Evolutionary conservation across 2,888 invertebrate genomes (phyloP).

Genomic region (Scotopteryx bipunctaria): DNA sequence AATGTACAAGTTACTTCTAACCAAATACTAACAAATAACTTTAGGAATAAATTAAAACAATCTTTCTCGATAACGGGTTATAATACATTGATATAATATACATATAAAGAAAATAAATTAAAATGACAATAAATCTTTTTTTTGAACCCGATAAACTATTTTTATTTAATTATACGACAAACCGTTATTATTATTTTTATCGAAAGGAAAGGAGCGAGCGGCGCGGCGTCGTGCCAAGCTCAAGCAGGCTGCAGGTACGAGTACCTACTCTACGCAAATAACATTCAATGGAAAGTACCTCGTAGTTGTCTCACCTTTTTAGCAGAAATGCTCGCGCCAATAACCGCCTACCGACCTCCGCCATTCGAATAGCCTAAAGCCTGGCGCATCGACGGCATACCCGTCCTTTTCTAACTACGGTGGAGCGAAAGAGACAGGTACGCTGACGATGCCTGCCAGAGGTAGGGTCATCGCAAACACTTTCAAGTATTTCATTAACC

Average conservation of each 20-base stretch:
- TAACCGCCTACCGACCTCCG: constrained; percentile 9
- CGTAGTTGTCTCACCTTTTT: constrained; percentile 19
- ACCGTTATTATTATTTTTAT: too few relatives aligned
- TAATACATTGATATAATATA: too few relatives aligned
- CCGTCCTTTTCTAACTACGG: constrained; percentile 15
- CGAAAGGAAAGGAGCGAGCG: too few relatives aligned
- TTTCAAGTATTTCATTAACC: background rate
- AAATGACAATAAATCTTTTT: too few relatives aligned
- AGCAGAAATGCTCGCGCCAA: constrained; percentile 17
- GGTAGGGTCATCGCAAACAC: constrained; percentile 9
- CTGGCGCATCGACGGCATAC: constrained; percentile 12
- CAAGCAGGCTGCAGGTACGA: too few relatives aligned
- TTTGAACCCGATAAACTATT: too few relatives aligned
- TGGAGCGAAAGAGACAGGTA: constrained; percentile 12
- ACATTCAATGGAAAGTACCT: constrained; percentile 7
- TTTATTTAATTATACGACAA: too few relatives aligned
- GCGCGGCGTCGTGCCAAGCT: constrained; percentile 7
- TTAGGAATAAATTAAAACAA: background rate
- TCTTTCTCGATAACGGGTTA: background rate
- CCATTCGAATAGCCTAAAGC: constrained; percentile 14
- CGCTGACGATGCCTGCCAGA: constrained; percentile 1
- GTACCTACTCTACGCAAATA: constrained; percentile 8
- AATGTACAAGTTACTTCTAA: background rate
- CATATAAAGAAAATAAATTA: too few relatives aligned
- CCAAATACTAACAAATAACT: too few relatives aligned